Conservation (phyloP, 2,797 vertebrate genomes). For the Geotrypetes seraphini region DNA sequence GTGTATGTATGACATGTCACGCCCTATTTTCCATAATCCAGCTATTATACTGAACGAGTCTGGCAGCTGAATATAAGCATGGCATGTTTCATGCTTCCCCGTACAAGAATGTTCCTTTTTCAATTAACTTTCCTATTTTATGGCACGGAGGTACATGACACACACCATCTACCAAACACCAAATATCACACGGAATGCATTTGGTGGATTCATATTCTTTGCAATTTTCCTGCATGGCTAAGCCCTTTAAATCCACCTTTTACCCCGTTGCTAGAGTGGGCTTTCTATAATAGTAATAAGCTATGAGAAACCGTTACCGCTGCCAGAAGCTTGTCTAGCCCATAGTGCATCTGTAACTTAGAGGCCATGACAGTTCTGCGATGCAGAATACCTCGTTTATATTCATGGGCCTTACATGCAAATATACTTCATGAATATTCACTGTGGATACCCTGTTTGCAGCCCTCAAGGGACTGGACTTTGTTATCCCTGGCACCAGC, state of each 20-base stretch:
- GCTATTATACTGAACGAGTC: not conserved
- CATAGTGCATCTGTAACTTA: too few relatives aligned
- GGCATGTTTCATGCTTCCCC: not conserved
- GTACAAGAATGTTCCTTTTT: not conserved
- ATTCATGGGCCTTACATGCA: too few relatives aligned
- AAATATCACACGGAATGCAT: not conserved
- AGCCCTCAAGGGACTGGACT: too few relatives aligned
- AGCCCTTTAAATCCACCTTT: not conserved
- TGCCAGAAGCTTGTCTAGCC: too few relatives aligned
- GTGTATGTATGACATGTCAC: not conserved
- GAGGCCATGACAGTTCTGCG: too few relatives aligned
- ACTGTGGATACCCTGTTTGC: too few relatives aligned
- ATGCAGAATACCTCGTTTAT: too few relatives aligned
- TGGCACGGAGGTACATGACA: not conserved
- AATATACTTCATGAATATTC: too few relatives aligned
- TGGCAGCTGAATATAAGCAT: not conserved
- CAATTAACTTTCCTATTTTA: not conserved
- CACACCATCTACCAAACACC: not conserved
- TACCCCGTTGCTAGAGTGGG: not conserved
- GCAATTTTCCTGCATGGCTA: not conserved
- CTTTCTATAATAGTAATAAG: too few relatives aligned
- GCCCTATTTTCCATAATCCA: not conserved
- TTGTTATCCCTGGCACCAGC: too few relatives aligned
- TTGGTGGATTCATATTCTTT: not conserved
- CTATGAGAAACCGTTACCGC: too few relatives aligned